These are phyloP conservation scores for Heliconius melpomene DNA, from an alignment of 1,140 invertebrate species.

Conservation along the genomic window DNA sequence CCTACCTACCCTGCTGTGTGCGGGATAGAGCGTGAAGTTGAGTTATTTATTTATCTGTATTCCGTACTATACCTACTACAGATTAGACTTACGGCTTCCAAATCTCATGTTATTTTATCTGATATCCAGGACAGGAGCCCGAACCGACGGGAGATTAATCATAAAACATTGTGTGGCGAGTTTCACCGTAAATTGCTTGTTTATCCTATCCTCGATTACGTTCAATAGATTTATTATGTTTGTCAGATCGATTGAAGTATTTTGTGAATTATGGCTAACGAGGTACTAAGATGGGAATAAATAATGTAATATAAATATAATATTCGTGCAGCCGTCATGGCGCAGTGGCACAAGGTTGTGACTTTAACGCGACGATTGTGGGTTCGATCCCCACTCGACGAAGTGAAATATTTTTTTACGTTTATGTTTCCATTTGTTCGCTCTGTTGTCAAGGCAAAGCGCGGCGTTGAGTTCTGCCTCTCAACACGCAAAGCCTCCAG, in stretches of 20 bases:
- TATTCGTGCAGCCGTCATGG: too few relatives aligned
- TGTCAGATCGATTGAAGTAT: conserved; percentile 29
- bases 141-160: conserved; percentile 28
- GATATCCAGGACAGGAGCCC: conserved; percentile 36
- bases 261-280: conserved; percentile 24
- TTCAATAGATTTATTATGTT: conserved; percentile 36
- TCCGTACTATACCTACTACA: conserved; percentile 32
- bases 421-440: too few relatives aligned
- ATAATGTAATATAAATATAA: conserved; percentile 1
- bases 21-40: too few relatives aligned
- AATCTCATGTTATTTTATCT: conserved; percentile 44
- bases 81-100: conserved; percentile 52
- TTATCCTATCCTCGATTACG: conserved; percentile 40
- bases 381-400: too few relatives aligned
- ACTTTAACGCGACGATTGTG: too few relatives aligned
- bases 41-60: not conserved
- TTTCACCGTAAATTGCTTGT: conserved; percentile 35
- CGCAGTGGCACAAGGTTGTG: too few relatives aligned
- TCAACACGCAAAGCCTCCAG: too few relatives aligned
- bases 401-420: too few relatives aligned
- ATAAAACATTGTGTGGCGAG: conserved; percentile 33
- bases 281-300: conserved; percentile 16
- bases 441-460: too few relatives aligned
- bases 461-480: too few relatives aligned
- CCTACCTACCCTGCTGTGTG: too few relatives aligned